These are phyloP conservation scores for Oncorhynchus kisutch DNA, from an alignment of 2,113 vertebrate species.

Conservation along the genomic window DNA sequence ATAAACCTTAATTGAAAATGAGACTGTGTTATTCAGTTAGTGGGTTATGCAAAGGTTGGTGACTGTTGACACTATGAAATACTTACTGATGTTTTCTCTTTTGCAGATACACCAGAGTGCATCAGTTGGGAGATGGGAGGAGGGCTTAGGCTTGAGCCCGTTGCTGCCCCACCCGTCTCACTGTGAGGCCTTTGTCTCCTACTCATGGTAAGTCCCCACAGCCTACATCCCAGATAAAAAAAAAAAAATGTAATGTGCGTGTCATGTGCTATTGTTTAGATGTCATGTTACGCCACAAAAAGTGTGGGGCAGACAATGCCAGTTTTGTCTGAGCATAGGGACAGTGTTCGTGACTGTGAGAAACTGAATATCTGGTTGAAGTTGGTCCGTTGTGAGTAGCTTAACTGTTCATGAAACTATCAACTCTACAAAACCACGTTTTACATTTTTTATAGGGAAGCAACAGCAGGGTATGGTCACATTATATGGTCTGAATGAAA, in stretches of 20 bases:
- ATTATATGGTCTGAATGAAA: slow-evolving; percentile 13
- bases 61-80: not conserved
- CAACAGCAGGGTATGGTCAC: not conserved
- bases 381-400: too few relatives aligned
- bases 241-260: not conserved
- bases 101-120: slow-evolving; percentile 7
- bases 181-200: slow-evolving; percentile 26
- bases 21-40: not conserved
- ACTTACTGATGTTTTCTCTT: not conserved
- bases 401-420: not conserved
- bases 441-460: not conserved
- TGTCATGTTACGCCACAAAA: not conserved
- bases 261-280: slow-evolving; percentile 6
- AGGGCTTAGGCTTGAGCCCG: not conserved
- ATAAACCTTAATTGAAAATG: not conserved
- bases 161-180: not conserved
- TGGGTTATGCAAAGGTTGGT: not conserved
- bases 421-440: not conserved
- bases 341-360: not conserved
- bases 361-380: not conserved
- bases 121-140: slow-evolving; percentile 38
- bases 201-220: slow-evolving; percentile 42
- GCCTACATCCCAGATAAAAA: not conserved
- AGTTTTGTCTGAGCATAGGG: not conserved
- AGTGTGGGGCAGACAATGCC: not conserved